A percentile compares a stretch with the other conserved stretches of the same genome.
These are phyloP conservation scores for Synodontis membranacea DNA, from an alignment of 2,113 vertebrate species.

Conservation along the genomic window DNA sequence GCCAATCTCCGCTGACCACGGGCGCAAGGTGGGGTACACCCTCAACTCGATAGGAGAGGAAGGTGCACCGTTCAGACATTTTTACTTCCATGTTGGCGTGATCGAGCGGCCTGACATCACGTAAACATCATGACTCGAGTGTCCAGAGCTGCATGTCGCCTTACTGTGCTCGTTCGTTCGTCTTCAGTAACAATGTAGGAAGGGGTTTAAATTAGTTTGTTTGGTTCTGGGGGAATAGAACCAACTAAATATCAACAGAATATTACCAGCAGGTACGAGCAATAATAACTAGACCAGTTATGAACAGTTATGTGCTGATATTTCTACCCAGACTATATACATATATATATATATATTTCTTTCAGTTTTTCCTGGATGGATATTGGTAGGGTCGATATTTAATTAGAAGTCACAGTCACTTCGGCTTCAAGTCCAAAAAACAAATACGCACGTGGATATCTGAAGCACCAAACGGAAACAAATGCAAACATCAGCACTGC, in stretches of 20 bases:
- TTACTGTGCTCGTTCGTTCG: no score
- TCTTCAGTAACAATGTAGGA: background rate
- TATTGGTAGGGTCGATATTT: no score
- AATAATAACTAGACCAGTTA: no score
- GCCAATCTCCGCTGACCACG: no score
- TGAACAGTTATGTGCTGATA: no score
- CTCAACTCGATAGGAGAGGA: background rate
- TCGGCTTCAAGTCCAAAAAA: background rate
- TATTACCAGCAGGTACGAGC: no score
- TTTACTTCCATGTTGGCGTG: background rate
- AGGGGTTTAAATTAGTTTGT: background rate
- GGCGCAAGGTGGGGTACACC: no score
- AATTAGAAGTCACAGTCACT: no score
- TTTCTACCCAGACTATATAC: no score
- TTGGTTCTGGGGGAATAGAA: background rate
- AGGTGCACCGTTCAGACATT: background rate
- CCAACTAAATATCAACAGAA: background rate
- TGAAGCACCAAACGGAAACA: background rate
- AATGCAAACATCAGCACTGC: background rate
- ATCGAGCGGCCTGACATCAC: background rate
- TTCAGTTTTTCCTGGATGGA: no score
- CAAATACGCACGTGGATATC: background rate
- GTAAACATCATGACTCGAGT: background rate
- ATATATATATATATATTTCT: no score
- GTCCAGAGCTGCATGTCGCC: background rate